Evolutionary conservation across 2,888 invertebrate genomes (phyloP).

Genomic region (Agonopterix arenella): DNA sequence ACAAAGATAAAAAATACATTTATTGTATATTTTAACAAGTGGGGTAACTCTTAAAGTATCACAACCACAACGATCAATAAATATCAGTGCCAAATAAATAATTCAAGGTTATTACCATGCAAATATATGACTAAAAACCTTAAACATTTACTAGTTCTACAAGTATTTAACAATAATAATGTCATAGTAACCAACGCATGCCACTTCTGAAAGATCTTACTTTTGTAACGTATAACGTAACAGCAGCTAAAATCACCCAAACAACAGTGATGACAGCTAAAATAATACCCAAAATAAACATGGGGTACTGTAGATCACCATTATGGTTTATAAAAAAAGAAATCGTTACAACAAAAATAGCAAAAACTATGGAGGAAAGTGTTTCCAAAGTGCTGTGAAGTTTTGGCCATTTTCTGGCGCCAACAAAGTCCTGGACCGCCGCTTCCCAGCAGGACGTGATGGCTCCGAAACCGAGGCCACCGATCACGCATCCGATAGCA

Average conservation of each 20-base stretch:
- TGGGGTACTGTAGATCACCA: conserved; percentile 41
- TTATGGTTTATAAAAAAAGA: conserved; percentile 39
- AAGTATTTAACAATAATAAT: no score
- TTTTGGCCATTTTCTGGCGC: conserved; percentile 66
- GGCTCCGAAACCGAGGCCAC: conserved; percentile 70
- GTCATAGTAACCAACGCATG: conserved; percentile 19
- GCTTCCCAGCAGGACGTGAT: conserved; percentile 64
- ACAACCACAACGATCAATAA: not conserved
- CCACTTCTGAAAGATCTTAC: conserved; percentile 37
- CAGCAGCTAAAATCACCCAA: conserved; percentile 45
- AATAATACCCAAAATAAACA: conserved; percentile 47
- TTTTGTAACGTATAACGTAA: conserved; percentile 45
- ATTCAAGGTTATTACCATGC: not conserved
- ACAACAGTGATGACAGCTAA: conserved; percentile 40
- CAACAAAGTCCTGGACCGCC: conserved; percentile 63
- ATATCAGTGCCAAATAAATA: not conserved
- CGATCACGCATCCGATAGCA: conserved; percentile 66
- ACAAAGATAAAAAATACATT: no score
- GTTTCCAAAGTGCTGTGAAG: conserved; percentile 67
- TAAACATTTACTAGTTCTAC: not conserved
- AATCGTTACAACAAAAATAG: conserved; percentile 42
- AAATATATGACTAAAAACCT: not conserved
- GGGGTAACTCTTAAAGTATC: not conserved
- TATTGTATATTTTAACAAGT: no score
- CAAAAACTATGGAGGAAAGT: conserved; percentile 47